phyloP scores from a whole-genome alignment of 2,113 vertebrate species.

The Martes martes region DNA sequence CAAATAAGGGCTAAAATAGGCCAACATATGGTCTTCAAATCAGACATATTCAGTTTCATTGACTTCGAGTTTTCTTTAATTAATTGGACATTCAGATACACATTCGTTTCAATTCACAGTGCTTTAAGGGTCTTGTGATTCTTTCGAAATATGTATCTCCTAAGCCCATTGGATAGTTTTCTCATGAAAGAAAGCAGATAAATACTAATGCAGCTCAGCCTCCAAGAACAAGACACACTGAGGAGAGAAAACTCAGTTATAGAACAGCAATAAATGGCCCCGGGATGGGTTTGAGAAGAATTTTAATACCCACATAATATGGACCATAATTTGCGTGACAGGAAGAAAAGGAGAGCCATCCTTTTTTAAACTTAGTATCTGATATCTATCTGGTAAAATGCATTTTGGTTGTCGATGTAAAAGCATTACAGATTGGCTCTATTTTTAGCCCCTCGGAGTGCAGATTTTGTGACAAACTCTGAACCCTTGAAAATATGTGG shows the following conservation, averaged over 20 bases:
- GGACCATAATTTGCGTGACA: background rate
- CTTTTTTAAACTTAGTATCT: background rate
- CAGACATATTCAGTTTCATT: slow-evolving; percentile 48
- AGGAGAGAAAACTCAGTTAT: background rate
- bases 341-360: background rate
- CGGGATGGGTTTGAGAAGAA: background rate
- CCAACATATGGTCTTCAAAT: slow-evolving; percentile 48
- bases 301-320: background rate
- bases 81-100: slow-evolving; percentile 48
- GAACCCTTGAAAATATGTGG: background rate
- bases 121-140: slow-evolving; percentile 21
- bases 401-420: background rate
- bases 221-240: background rate
- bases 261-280: background rate
- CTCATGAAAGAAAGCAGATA: slow-evolving; percentile 23
- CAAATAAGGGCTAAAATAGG: background rate
- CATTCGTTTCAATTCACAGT: slow-evolving; percentile 37
- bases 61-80: slow-evolving; percentile 28
- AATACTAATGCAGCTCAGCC: background rate
- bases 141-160: slow-evolving; percentile 27
- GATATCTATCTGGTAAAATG: background rate
- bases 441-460: background rate
- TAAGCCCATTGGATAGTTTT: slow-evolving; percentile 35
- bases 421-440: background rate
- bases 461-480: slow-evolving; percentile 29